Evolutionary conservation across 2,113 vertebrate species (phyloP).

Genomic region (Gavialis gangeticus): DNA sequence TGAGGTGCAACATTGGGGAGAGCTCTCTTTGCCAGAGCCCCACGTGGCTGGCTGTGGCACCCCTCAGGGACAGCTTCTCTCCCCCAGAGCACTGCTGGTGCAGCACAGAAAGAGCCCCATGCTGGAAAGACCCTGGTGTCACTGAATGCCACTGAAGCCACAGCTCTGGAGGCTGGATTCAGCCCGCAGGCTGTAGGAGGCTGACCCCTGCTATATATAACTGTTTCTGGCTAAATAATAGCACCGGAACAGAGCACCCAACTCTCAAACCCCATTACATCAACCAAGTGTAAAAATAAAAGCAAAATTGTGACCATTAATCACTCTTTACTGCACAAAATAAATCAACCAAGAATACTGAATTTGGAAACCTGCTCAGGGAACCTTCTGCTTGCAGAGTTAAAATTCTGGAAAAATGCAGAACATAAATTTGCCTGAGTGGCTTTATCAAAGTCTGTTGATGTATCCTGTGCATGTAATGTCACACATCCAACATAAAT

Average conservation of each 20-base stretch:
- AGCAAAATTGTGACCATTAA: neutral
- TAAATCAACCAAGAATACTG: neutral
- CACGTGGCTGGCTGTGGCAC: too few species aligned
- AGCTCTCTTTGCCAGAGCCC: too few species aligned
- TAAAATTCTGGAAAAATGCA: neutral
- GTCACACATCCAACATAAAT: neutral
- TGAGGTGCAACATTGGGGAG: too few species aligned
- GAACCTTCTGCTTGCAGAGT: neutral
- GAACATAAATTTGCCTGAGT: neutral
- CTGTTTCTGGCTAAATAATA: neutral
- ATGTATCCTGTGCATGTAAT: neutral
- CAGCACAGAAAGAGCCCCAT: too few species aligned
- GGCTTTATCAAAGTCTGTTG: neutral
- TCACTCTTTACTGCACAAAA: neutral
- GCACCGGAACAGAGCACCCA: neutral
- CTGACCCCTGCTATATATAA: neutral
- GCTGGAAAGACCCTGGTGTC: too few species aligned
- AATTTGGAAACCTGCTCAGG: neutral
- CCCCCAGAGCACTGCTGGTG: too few species aligned
- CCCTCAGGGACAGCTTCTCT: too few species aligned
- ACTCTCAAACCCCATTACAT: neutral
- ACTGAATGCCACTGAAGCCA: too few species aligned
- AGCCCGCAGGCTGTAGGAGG: too few species aligned
- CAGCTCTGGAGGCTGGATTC: too few species aligned
- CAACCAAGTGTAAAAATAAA: neutral